Conservation (phyloP, 2,113 vertebrate species). For the Nothoprocta perdicaria region DNA sequence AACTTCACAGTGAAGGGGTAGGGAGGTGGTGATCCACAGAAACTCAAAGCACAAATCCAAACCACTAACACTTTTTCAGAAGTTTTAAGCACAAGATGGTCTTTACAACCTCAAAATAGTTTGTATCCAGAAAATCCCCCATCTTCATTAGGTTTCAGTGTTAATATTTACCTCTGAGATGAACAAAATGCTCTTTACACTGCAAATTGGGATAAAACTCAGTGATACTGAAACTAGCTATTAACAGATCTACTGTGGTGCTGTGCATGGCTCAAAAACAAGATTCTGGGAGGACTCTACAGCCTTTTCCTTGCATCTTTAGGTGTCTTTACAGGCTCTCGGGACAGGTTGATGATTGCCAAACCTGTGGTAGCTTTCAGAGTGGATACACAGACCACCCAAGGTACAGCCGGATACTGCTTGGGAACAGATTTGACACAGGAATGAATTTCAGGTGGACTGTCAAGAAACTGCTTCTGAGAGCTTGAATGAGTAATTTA, state of each 20-base stretch:
- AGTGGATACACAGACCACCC: background rate
- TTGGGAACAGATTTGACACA: background rate
- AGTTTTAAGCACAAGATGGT: background rate
- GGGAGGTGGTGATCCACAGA: background rate
- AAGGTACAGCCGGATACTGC: background rate
- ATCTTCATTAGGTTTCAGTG: background rate
- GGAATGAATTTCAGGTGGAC: background rate
- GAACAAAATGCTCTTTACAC: background rate
- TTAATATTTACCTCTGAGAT: background rate
- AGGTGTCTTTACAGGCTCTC: background rate
- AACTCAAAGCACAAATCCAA: background rate
- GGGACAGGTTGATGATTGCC: background rate
- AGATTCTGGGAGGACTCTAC: background rate
- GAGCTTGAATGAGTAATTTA: background rate
- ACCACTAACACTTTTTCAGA: background rate
- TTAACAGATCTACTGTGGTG: background rate
- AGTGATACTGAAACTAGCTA: background rate
- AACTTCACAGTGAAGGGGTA: background rate
- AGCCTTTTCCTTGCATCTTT: background rate
- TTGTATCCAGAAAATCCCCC: background rate
- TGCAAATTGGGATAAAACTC: background rate
- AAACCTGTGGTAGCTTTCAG: background rate
- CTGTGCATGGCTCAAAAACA: background rate
- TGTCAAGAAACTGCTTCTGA: background rate
- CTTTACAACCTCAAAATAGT: background rate